These are phyloP conservation scores for Spialia ferax DNA, from an alignment of 2,888 invertebrate genomes.

Conservation along the genomic window DNA sequence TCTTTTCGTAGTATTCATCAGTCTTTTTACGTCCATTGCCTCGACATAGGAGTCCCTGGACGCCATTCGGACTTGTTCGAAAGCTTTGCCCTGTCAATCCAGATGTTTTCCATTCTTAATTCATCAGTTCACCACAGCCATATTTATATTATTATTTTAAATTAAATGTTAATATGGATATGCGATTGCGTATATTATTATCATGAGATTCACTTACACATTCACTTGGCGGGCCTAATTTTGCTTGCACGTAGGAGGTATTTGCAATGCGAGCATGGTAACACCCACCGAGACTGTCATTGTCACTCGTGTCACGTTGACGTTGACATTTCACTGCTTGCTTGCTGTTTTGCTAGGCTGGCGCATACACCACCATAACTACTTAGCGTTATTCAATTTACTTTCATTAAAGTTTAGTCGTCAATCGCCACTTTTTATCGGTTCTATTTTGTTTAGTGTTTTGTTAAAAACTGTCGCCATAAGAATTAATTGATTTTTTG, in stretches of 20 bases:
- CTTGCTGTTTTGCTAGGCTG: neutral
- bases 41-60: no score
- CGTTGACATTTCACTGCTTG: conserved; percentile 5
- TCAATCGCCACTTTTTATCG: conserved; percentile 1
- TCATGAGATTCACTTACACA: no score
- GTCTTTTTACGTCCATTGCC: no score
- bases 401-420: neutral
- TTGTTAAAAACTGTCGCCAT: neutral
- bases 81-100: no score
- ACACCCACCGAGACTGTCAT: neutral
- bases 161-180: no score
- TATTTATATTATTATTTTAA: no score
- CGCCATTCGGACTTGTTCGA: no score
- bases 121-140: no score
- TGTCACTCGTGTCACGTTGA: neutral
- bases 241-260: neutral
- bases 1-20: no score
- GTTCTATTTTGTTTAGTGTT: neutral
- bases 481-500: conserved; percentile 14
- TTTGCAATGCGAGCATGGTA: neutral
- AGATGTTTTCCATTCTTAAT: no score
- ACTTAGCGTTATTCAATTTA: neutral
- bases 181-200: no score
- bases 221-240: neutral
- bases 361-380: neutral